phyloP scores from a whole-genome alignment of 2,113 vertebrate genomes.

The Ellobius talpinus region DNA sequence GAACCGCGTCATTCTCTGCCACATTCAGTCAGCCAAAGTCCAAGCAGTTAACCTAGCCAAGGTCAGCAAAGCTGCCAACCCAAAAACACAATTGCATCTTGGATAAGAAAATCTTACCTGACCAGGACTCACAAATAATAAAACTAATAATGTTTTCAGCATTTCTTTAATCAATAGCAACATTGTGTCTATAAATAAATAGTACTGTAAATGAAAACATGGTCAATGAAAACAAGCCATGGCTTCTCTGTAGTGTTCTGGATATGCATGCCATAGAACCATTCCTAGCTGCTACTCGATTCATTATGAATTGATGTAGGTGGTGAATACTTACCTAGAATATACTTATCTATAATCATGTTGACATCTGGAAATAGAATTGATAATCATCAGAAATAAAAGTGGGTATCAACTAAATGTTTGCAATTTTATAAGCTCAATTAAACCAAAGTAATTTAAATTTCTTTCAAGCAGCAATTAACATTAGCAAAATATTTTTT shows the following conservation, averaged over 20 bases:
- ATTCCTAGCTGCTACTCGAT: background rate
- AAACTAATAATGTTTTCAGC: background rate
- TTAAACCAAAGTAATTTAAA: background rate
- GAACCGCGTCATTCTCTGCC: background rate
- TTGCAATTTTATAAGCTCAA: background rate
- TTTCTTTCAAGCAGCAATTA: background rate
- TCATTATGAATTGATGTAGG: background rate
- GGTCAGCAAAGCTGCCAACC: background rate
- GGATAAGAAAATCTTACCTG: background rate
- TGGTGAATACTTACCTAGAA: background rate
- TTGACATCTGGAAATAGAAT: background rate
- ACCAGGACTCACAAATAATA: background rate
- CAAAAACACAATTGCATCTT: background rate
- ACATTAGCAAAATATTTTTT: background rate
- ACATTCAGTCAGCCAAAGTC: background rate
- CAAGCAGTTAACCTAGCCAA: background rate
- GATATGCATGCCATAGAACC: background rate
- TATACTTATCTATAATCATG: background rate
- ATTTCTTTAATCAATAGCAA: background rate
- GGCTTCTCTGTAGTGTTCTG: background rate
- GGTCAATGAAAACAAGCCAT: background rate
- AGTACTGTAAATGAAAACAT: background rate
- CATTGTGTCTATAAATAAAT: background rate
- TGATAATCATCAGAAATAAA: background rate
- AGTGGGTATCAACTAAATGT: background rate